Base-by-base conservation (phyloP, 2,797 vertebrate genomes). In the Clarias pachynema region DNA sequence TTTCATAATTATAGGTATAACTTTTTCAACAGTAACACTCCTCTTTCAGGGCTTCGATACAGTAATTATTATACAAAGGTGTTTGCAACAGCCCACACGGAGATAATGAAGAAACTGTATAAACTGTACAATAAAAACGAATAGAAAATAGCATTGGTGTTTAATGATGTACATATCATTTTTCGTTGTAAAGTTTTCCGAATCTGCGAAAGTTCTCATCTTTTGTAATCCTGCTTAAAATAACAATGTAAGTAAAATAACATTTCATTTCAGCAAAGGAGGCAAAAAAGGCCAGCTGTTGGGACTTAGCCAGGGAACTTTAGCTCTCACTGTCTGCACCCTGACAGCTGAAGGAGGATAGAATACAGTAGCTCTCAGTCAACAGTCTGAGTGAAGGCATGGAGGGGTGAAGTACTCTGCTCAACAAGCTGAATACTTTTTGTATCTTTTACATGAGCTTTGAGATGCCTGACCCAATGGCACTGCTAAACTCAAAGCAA, bases 331-430 rank as follows among this genome's bases (percentile, higher is more conserved):
- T 59, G 34, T 34, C 26, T 1, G 53, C 56, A 59, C 56, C 74
- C 53, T 77, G 74, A 5, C 56, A 34, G 53, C 29, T 77, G 74
- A 59, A 59, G 59, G 74, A 59, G 29, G 56, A 77, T 24, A 29
- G 74, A 29, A 59, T 77, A 34, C 24, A 77, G 56, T 59, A 34
- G 56, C 56, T 57, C 73, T 22, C 20, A 24, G 56, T 59, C 56
- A 77, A 59, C 56, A 77, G 49, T 37, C 74, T 59, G 29, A 77
- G 53, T 77, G 29, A 77, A 77, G 56, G 74, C 29, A 77, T 59
- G 74, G 57, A 77, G 73, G 74, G 1, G 57, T 79, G 34, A 62
- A 79, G 57, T 79, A 18, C 57, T 40, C 57, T 37, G 74, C 18
- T 34, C 57, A 62, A 79, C 57, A 79, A 40, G 12, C 59, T n/a